phyloP scores from a whole-genome alignment of 2,113 vertebrate species.

The Callaeas wilsoni region DNA sequence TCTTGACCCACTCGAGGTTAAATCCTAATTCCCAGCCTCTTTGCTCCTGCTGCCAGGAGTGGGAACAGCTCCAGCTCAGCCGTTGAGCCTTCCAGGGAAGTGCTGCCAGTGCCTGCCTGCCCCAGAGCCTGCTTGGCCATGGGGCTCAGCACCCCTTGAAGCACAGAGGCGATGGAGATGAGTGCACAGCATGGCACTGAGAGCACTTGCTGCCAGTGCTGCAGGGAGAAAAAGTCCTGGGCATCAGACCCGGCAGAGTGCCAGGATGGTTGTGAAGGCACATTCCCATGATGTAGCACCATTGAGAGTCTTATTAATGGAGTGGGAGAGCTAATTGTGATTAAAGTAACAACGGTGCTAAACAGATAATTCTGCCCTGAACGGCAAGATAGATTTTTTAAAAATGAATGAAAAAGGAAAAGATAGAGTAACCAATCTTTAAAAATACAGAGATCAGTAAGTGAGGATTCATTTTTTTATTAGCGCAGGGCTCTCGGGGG shows the following conservation, averaged over 20 bases:
- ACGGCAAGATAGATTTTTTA: not conserved
- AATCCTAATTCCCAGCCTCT: not conserved
- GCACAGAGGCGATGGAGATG: not conserved
- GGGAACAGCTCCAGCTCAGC: not conserved
- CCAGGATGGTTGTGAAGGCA: not conserved
- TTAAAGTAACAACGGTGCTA: not conserved
- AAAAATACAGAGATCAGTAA: not conserved
- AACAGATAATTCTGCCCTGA: slow-evolving; percentile 19
- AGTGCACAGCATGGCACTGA: not conserved
- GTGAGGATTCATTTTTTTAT: slow-evolving; percentile 1
- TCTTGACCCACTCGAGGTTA: slow-evolving; percentile 8
- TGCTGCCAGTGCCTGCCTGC: accelerated
- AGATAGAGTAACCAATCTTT: not conserved
- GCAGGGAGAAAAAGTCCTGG: not conserved
- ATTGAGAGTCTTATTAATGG: slow-evolving; percentile 12
- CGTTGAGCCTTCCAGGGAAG: not conserved
- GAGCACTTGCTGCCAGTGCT: not conserved
- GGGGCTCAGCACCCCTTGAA: not conserved
- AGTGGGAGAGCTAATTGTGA: slow-evolving; percentile 24
- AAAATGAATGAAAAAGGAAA: not conserved
- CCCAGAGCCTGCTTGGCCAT: accelerated
- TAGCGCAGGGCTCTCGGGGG: not conserved
- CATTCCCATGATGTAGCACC: not conserved
- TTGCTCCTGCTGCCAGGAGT: not conserved
- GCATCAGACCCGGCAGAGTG: not conserved